Conservation (phyloP, 30 jellyfish, hydroid and myxozoan genomes). For the Hydra vulgaris region DNA sequence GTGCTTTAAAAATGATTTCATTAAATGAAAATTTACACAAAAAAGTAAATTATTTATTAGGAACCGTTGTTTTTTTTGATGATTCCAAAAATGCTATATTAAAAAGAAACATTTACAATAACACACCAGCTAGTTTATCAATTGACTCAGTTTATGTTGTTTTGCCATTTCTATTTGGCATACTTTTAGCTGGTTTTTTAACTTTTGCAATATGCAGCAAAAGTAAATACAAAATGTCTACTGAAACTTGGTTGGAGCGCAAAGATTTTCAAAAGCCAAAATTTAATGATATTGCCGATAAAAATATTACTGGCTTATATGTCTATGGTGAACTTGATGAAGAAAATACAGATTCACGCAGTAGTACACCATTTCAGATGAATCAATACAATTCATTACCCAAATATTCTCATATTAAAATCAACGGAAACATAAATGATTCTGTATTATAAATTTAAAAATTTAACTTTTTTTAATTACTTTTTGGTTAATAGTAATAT, state of each 20-base stretch:
- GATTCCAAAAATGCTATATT: neutral
- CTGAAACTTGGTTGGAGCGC: neutral
- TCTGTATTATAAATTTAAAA: neutral
- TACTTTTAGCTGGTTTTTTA: neutral
- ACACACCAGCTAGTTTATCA: neutral
- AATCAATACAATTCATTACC: neutral
- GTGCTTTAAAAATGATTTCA: neutral
- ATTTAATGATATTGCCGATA: neutral
- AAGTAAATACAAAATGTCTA: neutral
- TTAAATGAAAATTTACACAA: neutral
- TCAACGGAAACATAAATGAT: neutral
- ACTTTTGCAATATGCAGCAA: neutral
- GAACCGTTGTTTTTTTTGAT: neutral
- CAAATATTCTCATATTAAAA: neutral
- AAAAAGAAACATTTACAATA: neutral
- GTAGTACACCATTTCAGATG: neutral
- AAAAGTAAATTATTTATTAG: too few relatives aligned
- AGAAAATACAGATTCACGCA: neutral
- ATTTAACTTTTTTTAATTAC: too few relatives aligned
- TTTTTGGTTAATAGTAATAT: too few relatives aligned
- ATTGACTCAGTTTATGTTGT: neutral
- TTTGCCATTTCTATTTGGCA: neutral
- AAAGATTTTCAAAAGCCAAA: neutral
- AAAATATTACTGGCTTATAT: constrained; percentile 2
- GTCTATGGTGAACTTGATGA: constrained; percentile 1